These are phyloP conservation scores for Cinclus cinclus DNA, from an alignment of 2,113 vertebrate genomes.

Conservation along the genomic window DNA sequence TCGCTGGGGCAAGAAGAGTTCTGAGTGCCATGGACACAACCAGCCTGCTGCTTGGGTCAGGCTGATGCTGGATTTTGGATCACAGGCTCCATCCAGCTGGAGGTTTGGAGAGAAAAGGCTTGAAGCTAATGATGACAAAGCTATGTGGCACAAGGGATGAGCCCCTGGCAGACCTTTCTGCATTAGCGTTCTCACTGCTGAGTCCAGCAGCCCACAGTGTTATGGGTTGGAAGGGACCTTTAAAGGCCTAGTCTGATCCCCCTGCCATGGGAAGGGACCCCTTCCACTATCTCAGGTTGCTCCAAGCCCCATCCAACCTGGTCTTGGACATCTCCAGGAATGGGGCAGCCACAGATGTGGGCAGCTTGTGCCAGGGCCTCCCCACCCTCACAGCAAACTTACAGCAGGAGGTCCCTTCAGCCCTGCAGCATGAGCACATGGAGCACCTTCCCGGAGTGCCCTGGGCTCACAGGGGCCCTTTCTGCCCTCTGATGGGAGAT, in stretches of 20 bases:
- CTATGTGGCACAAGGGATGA: background rate
- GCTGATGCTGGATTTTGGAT: background rate
- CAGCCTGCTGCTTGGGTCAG: background rate
- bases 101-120: background rate
- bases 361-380: background rate
- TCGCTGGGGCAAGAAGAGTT: rapidly evolving
- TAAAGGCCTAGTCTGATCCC: background rate
- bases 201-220: background rate
- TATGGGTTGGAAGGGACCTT: background rate
- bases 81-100: background rate
- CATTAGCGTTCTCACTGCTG: background rate
- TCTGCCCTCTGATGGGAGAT: background rate
- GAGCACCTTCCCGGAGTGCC: background rate
- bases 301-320: rapidly evolving
- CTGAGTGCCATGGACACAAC: background rate
- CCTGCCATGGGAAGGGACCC: background rate
- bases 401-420: background rate
- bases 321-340: background rate
- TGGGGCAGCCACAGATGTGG: background rate
- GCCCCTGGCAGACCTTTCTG: background rate
- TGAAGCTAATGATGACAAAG: background rate
- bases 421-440: background rate
- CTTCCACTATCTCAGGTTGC: no score
- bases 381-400: background rate
- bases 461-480: rapidly evolving